phyloP scores from a whole-genome alignment of 1,140 invertebrate species.

The Himalopsyche phryganea region DNA sequence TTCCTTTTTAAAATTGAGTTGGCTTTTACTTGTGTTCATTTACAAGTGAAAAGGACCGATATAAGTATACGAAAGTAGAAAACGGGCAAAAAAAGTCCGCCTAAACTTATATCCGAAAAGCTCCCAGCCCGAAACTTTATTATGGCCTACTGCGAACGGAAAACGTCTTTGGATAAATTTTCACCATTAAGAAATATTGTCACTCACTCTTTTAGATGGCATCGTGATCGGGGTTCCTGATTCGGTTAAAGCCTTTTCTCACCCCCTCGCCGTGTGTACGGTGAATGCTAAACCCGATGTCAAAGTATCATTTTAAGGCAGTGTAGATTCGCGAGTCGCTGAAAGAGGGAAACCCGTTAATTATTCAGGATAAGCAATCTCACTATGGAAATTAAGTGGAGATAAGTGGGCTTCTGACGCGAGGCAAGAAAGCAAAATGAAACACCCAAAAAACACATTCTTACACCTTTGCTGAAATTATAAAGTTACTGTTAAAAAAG shows the following conservation, averaged over 20 bases:
- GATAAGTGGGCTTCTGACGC: slow-evolving; percentile 25
- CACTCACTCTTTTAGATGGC: slow-evolving; percentile 10
- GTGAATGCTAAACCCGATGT: slow-evolving; percentile 16
- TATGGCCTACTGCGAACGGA: slow-evolving; percentile 8
- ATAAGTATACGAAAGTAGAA: background rate
- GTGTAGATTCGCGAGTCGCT: slow-evolving; percentile 8
- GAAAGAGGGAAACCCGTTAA: slow-evolving; percentile 30
- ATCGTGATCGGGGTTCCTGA: slow-evolving; percentile 13
- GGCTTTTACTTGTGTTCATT: background rate
- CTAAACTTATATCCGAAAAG: slow-evolving; percentile 5
- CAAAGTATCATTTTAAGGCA: slow-evolving; percentile 11
- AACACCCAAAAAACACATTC: slow-evolving; percentile 17
- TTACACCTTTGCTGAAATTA: slow-evolving; percentile 14
- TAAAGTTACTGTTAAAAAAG: slow-evolving; percentile 19
- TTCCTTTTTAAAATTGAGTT: background rate
- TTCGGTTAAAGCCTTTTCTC: slow-evolving; percentile 2
- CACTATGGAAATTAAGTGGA: slow-evolving; percentile 34
- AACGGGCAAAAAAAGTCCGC: slow-evolving; percentile 10
- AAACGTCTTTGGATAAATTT: slow-evolving; percentile 10
- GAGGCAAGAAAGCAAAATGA: slow-evolving; percentile 21
- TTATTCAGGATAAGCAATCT: slow-evolving; percentile 35
- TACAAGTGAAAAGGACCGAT: background rate
- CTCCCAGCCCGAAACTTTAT: slow-evolving; percentile 1
- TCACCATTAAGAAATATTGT: slow-evolving; percentile 20
- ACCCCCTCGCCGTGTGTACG: background rate